Evolutionary conservation across 2,113 vertebrate species (phyloP).

Genomic region (Hystrix cristata): DNA sequence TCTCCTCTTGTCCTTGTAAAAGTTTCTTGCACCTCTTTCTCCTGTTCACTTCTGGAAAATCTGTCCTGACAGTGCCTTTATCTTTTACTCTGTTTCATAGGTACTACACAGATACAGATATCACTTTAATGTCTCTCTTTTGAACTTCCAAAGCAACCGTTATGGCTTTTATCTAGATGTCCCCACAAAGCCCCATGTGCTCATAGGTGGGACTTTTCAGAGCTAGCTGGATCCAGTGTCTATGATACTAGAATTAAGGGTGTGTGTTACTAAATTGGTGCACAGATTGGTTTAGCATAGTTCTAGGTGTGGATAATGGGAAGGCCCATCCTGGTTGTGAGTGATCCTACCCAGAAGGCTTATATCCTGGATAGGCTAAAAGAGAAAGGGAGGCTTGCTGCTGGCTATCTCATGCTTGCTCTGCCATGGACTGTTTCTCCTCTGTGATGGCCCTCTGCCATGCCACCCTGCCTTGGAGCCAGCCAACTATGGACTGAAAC

Average conservation of each 20-base stretch:
- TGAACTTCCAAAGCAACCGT: background rate
- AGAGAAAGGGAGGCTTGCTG: background rate
- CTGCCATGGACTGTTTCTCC: too few relatives aligned
- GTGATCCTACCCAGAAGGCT: background rate
- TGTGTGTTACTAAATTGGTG: background rate
- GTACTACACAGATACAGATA: background rate
- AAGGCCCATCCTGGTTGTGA: background rate
- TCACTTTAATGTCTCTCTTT: background rate
- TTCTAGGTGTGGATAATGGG: background rate
- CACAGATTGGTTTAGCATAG: background rate
- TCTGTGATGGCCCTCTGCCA: too few relatives aligned
- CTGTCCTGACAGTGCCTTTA: background rate
- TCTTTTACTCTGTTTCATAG: background rate
- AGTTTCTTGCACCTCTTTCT: background rate
- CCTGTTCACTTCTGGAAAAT: background rate
- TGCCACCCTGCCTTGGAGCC: background rate
- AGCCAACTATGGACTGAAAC: background rate
- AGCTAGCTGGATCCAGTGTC: background rate
- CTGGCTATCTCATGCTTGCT: background rate
- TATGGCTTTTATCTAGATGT: background rate
- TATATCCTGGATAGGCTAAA: background rate
- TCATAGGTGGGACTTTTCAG: background rate
- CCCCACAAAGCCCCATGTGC: too few relatives aligned
- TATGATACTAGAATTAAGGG: background rate
- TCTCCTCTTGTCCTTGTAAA: background rate